A percentile compares a stretch with the other conserved stretches of the same genome.
phyloP scores from a whole-genome alignment of 2,888 invertebrate species.

The Acrobasis suavella region DNA sequence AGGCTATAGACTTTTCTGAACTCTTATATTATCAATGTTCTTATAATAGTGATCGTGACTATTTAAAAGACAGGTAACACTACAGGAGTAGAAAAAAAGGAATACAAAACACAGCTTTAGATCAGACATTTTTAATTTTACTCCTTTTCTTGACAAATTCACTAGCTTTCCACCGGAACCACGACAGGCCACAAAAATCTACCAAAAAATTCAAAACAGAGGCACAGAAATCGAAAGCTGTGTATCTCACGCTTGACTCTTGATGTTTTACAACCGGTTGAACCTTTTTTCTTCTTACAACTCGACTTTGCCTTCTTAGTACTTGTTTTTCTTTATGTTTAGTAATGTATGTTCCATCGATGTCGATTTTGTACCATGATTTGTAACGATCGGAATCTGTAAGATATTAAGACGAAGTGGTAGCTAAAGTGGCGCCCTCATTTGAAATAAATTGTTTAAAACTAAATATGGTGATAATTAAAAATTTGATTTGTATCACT shows the following conservation, averaged over 20 bases:
- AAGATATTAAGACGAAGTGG: no score
- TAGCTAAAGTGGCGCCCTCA: no score
- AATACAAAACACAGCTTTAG: neutral
- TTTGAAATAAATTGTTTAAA: no score
- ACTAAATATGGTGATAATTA: no score
- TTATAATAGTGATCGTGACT: no score
- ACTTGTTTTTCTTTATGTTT: slow-evolving; percentile 26
- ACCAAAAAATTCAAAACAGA: neutral
- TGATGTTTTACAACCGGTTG: neutral
- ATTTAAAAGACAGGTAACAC: no score
- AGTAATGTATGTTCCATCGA: slow-evolving; percentile 46
- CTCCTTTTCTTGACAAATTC: neutral
- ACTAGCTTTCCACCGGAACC: neutral
- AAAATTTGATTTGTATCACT: no score
- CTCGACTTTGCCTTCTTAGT: neutral
- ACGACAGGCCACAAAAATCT: neutral
- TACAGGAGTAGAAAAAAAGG: no score
- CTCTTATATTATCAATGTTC: no score
- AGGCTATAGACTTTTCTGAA: no score
- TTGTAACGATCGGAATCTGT: slow-evolving; percentile 45
- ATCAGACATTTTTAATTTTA: neutral
- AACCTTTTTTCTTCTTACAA: neutral
- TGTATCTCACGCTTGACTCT: neutral
- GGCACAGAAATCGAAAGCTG: neutral
- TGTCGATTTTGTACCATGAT: slow-evolving; percentile 52